A percentile compares a stretch with the other conserved stretches of the same genome.
Evolutionary conservation across 2,888 invertebrate species (phyloP).

Genomic region (Drosophila mulleri): DNA sequence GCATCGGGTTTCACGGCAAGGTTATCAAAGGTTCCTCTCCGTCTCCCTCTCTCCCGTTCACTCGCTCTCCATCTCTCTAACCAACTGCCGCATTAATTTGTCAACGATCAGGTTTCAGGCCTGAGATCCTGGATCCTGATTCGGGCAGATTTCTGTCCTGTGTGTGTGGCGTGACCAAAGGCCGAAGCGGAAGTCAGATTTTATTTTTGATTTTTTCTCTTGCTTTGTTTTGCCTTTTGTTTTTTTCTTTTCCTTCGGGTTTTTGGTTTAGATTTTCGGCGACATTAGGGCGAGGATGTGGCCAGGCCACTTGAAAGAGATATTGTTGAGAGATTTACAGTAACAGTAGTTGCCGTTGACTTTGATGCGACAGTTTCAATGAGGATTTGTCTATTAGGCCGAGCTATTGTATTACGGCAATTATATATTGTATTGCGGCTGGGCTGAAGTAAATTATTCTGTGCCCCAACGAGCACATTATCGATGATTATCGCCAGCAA

Average conservation of each 20-base stretch:
- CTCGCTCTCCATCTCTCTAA: conserved; percentile 32
- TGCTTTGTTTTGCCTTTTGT: conserved; percentile 1
- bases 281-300: conserved; percentile 53
- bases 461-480: conserved; percentile 2
- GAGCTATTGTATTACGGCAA: conserved; percentile 38
- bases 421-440: conserved; percentile 13
- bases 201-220: conserved; percentile 11
- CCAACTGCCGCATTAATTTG: conserved; percentile 73
- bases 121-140: conserved; percentile 54
- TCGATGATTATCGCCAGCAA: conserved; percentile 22
- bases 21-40: conserved; percentile 38
- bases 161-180: conserved; percentile 61
- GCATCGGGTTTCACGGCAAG: conserved; percentile 64
- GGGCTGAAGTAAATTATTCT: conserved; percentile 28
- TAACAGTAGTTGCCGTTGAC: conserved; percentile 36
- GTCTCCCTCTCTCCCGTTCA: no score
- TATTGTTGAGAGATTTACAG: conserved; percentile 47
- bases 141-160: conserved; percentile 25
- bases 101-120: conserved; percentile 66
- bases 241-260: conserved; percentile 9
- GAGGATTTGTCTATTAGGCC: conserved; percentile 40
- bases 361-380: conserved; percentile 55
- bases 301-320: conserved; percentile 55
- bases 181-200: conserved; percentile 62
- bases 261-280: conserved; percentile 38